Base-by-base conservation (phyloP, 2,888 invertebrate species). In the Nemoura dubitans region DNA sequence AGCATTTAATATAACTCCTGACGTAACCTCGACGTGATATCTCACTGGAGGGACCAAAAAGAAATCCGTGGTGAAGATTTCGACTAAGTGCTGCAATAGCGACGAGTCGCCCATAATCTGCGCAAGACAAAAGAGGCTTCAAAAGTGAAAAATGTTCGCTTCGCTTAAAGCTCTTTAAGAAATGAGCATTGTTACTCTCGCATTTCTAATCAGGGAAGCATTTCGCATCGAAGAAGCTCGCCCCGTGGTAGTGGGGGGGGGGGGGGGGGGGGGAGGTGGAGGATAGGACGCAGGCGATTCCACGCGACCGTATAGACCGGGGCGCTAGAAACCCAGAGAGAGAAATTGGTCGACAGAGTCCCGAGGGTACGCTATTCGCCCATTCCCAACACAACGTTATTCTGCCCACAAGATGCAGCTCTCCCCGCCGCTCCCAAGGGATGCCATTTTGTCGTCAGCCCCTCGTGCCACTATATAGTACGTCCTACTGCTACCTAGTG, bases 361-460 rank as follows among this genome's bases (percentile, higher is more conserved):
- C 83, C 80, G 21, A 36, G 87, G 87, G 85, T 80, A 10, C 59
- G 76, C 82, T 77, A 76, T 83, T 85, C 85, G 85, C 86, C 86
- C 86, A 78, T 80, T 86, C 85, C 86, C 80, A 84, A 85, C 86
- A 86, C 82, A 76, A 85, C 87, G 82, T 87, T 87, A 43, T 80
- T 83, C 87, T 87, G 86, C 87, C 87, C 87, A 86, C 87, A 87
- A 87, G 87, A 87, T 86, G 86, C 82, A 88, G 87, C 88, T 86
- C 87, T 85, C 86, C 80, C 86, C 85, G 87, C 86, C 78, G 78
- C 29, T 89, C 90, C 89, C 90, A 27, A 14, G 90, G 88, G 90
- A 89, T 89, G 89, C 90, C 89, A 89, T 89, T 89, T 89, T 89
- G 89, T 89, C 89, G 89, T 89, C 89, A 88, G 87, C 88, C 86